phyloP scores from a whole-genome alignment of 2,888 invertebrate species.

The Apamea monoglypha region DNA sequence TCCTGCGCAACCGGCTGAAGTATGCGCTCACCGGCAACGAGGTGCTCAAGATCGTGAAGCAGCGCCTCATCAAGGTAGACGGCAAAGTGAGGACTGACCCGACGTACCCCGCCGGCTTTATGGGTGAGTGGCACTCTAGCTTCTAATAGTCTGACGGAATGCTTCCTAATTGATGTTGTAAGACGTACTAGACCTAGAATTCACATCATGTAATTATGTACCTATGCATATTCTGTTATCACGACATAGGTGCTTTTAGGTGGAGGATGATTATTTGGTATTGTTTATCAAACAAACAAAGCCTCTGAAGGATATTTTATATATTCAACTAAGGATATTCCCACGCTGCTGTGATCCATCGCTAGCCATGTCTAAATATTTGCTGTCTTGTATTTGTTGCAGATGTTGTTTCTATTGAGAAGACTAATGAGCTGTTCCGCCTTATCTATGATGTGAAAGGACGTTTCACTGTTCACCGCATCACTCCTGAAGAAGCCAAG shows the following conservation, averaged over 20 bases:
- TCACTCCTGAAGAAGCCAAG: slow-evolving; percentile 99
- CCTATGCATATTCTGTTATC: neutral
- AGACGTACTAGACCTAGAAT: neutral
- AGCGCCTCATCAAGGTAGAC: slow-evolving; percentile 99
- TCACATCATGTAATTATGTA: neutral
- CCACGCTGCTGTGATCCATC: neutral
- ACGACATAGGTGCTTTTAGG: neutral
- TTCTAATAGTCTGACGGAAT: neutral
- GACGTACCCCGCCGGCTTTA: slow-evolving; percentile 99
- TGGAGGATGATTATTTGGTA: neutral
- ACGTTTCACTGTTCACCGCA: slow-evolving; percentile 98
- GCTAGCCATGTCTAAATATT: neutral
- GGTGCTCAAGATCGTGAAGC: slow-evolving; percentile 99
- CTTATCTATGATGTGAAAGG: slow-evolving; percentile 99
- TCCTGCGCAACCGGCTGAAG: slow-evolving; percentile 99
- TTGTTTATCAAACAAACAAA: slow-evolving; percentile 5
- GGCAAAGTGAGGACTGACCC: slow-evolving; percentile 99
- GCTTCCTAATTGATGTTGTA: neutral
- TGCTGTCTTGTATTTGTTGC: slow-evolving; percentile 75
- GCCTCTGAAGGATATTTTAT: neutral
- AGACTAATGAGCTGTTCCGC: slow-evolving; percentile 99
- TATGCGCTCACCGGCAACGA: slow-evolving; percentile 99
- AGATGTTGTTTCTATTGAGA: slow-evolving; percentile 99
- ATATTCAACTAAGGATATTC: neutral
- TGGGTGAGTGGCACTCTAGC: slow-evolving; percentile 94